These are phyloP conservation scores for Circaetus cinerascens DNA, from an alignment of 2,113 vertebrate species.

Conservation along the genomic window DNA sequence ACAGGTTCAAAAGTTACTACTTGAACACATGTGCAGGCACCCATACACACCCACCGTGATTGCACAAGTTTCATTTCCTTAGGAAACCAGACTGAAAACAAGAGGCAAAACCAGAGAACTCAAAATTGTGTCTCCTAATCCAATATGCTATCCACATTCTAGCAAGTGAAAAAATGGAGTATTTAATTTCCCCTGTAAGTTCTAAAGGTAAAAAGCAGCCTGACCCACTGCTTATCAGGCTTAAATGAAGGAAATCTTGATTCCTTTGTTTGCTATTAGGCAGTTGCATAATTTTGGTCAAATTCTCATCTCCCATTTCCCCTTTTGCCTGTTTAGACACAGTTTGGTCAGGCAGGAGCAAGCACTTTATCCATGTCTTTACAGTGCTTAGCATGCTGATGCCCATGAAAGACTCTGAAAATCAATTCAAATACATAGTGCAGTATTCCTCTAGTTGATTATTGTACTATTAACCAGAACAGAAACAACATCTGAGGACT, in stretches of 20 bases:
- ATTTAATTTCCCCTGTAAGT: neutral
- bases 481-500: neutral
- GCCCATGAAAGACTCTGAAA: neutral
- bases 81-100: neutral
- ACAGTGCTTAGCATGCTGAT: neutral
- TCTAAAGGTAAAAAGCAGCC: neutral
- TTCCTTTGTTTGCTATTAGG: neutral
- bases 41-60: neutral
- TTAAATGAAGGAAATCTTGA: neutral
- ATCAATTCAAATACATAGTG: neutral
- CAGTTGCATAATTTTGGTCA: neutral
- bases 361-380: neutral
- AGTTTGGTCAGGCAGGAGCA: neutral
- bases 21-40: neutral
- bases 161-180: neutral
- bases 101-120: neutral
- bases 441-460: neutral
- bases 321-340: neutral
- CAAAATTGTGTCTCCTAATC: neutral
- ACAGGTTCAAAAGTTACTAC: neutral
- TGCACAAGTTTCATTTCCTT: slow-evolving; percentile 49
- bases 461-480: neutral
- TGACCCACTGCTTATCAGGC: rapidly evolving
- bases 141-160: neutral
- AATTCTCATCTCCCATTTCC: slow-evolving; percentile 4